phyloP scores from a whole-genome alignment of 2,797 vertebrate species.

The Diglossa cyanea region DNA sequence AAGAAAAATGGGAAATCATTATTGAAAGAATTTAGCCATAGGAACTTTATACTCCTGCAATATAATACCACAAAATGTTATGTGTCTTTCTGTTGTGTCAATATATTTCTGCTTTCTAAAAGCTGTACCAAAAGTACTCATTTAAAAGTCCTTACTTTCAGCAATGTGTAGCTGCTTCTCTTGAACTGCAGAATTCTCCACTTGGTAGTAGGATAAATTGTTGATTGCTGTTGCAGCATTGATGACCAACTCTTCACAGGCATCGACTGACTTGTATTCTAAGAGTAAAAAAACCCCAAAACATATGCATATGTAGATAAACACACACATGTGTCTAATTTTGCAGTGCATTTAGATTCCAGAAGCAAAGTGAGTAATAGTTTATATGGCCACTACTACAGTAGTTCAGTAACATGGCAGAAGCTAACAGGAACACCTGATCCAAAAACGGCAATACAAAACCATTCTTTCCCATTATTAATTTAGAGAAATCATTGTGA shows the following conservation, averaged over 20 bases:
- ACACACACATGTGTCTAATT: neutral
- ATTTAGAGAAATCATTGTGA: neutral
- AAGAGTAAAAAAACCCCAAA: neutral
- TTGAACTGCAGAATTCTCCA: slow-evolving; percentile 77
- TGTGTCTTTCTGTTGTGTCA: neutral
- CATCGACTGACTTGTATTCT: slow-evolving; percentile 84
- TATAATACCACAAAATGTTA: neutral
- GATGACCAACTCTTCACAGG: slow-evolving; percentile 88
- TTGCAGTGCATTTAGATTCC: neutral
- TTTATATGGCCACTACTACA: neutral
- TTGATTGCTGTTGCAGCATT: slow-evolving; percentile 86
- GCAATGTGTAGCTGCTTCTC: slow-evolving; percentile 78
- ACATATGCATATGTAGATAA: neutral
- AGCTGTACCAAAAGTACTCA: neutral
- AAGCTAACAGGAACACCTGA: neutral
- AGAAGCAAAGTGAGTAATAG: neutral
- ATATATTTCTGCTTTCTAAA: neutral
- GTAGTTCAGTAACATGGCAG: neutral
- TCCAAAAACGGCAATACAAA: neutral
- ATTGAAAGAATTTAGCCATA: neutral
- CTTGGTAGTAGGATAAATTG: slow-evolving; percentile 92
- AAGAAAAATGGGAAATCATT: neutral
- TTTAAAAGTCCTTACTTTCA: slow-evolving; percentile 79
- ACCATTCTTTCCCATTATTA: neutral
- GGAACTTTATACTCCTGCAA: neutral